A percentile compares a stretch with the other conserved stretches of the same genome.
These are phyloP conservation scores for Centropus bengalensis DNA, from an alignment of 2,113 vertebrate species.

Conservation along the genomic window DNA sequence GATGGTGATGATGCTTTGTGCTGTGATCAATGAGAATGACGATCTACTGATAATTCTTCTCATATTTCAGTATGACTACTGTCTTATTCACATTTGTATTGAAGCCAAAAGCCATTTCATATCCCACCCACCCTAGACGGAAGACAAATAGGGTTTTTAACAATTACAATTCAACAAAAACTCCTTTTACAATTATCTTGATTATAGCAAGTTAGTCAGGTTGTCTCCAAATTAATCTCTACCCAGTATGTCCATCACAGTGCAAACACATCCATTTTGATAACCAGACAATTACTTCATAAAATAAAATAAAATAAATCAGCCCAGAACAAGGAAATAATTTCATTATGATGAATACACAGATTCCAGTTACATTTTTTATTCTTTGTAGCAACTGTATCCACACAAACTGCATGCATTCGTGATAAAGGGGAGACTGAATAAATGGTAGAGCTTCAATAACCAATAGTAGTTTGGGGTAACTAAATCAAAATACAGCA, in stretches of 20 bases:
- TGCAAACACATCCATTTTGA: not conserved
- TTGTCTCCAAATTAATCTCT: not conserved
- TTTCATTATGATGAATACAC: not conserved
- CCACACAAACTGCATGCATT: not conserved
- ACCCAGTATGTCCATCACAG: not conserved
- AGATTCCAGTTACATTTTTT: not conserved
- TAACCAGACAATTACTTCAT: not conserved
- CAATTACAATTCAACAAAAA: not conserved
- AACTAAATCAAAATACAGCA: not conserved
- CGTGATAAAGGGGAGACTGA: not conserved
- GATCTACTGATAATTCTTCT: not conserved
- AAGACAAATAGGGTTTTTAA: not conserved
- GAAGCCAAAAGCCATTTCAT: not conserved
- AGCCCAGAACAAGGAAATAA: not conserved
- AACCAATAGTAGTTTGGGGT: not conserved
- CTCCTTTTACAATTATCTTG: not conserved
- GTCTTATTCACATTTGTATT: not conserved
- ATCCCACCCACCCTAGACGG: not conserved
- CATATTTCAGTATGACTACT: not conserved
- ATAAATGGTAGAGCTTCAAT: not conserved
- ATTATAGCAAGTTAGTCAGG: not conserved
- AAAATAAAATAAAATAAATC: not conserved
- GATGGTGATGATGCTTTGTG: not conserved
- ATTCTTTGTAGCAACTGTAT: not conserved
- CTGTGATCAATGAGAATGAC: not conserved